phyloP scores from a whole-genome alignment of 1,140 invertebrate species.

The Zelostemma sp. region DNA sequence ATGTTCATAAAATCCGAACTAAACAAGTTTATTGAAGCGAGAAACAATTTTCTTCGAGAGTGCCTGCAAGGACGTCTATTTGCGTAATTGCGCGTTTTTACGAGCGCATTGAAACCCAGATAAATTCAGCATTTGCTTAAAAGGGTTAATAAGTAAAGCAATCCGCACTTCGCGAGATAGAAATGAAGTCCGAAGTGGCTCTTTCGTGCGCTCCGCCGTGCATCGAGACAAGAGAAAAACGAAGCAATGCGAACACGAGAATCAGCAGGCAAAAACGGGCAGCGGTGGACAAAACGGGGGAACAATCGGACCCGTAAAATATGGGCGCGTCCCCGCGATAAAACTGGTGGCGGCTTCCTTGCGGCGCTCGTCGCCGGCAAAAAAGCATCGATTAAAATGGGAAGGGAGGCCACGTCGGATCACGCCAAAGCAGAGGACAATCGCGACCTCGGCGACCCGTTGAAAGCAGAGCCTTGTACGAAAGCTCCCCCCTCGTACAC shows the following conservation, averaged over 20 bases:
- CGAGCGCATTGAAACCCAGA: no score
- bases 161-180: no score
- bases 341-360: constrained; percentile 59
- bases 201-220: no score
- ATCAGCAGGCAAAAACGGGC: constrained; percentile 52
- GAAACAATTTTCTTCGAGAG: no score
- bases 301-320: constrained; percentile 60
- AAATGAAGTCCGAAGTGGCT: no score
- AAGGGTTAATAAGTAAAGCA: no score
- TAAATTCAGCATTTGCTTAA: no score
- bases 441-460: constrained; percentile 63
- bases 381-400: constrained; percentile 66
- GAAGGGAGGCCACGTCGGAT: constrained; percentile 47
- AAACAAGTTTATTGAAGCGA: no score
- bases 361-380: constrained; percentile 55
- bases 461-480: constrained; percentile 68
- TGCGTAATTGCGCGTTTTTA: no score
- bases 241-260: constrained; percentile 34
- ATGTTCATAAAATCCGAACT: no score
- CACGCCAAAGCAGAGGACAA: constrained; percentile 54
- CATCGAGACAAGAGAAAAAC: constrained; percentile 24
- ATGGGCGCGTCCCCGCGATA: constrained; percentile 55
- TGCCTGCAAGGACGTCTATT: no score
- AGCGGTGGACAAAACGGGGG: constrained; percentile 43
- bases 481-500: constrained; percentile 45